These are phyloP conservation scores for Anolis apletophallus DNA, from an alignment of 2,797 vertebrate genomes.

Conservation along the genomic window DNA sequence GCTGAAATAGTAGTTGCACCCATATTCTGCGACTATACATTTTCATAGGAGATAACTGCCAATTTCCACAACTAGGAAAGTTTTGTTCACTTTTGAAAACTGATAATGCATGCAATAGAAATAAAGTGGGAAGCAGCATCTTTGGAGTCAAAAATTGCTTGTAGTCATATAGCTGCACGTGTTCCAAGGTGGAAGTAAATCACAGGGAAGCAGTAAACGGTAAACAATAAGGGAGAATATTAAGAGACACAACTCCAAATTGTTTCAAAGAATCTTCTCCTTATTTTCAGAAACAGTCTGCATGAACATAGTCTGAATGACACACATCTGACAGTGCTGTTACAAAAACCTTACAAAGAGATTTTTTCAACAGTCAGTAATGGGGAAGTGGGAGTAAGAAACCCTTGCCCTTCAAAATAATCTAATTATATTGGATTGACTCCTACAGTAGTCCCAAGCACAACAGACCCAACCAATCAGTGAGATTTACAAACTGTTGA, in stretches of 20 bases:
- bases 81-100: neutral
- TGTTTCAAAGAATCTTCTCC: neutral
- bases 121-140: neutral
- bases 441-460: too few species aligned
- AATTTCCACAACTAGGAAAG: neutral
- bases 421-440: neutral
- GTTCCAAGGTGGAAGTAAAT: neutral
- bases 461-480: too few species aligned
- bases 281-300: neutral
- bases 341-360: neutral
- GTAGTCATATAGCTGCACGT: too few species aligned
- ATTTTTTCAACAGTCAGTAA: neutral
- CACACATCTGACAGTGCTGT: neutral
- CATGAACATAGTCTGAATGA: neutral
- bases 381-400: neutral
- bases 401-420: neutral
- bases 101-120: neutral
- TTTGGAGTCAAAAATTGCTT: neutral
- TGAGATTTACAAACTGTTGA: too few species aligned
- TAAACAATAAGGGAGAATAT: neutral
- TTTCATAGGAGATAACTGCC: neutral
- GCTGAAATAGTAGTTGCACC: neutral
- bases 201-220: neutral
- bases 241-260: slow-evolving; percentile 1
- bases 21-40: neutral